These are phyloP conservation scores for Gymnocypris eckloni DNA, from an alignment of 2,797 vertebrate species.

Conservation along the genomic window DNA sequence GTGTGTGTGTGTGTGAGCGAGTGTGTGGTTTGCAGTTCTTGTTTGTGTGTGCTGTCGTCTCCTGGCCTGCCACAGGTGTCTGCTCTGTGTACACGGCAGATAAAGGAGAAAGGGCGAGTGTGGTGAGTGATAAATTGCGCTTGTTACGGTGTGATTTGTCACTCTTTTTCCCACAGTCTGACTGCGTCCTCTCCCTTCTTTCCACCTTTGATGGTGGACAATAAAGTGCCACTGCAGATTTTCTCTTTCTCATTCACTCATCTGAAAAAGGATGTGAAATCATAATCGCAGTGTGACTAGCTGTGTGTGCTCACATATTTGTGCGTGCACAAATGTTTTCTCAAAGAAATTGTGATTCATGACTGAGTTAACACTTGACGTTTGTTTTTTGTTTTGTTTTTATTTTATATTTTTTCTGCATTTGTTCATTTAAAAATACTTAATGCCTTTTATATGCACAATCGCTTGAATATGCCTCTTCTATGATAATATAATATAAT, in stretches of 20 bases:
- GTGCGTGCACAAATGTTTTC: background rate
- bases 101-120: constrained; percentile 49
- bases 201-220: constrained; percentile 45
- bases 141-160: constrained; percentile 58
- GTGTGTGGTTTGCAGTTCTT: constrained; percentile 1
- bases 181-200: constrained; percentile 45
- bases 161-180: constrained; percentile 50
- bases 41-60: constrained; percentile 19
- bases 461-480: background rate
- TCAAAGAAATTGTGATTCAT: background rate
- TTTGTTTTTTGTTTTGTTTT: no score
- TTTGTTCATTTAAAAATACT: background rate
- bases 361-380: background rate
- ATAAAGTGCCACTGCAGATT: constrained; percentile 41
- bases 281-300: constrained; percentile 36
- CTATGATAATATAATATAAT: background rate
- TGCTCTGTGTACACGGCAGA: constrained; percentile 41
- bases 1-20: background rate
- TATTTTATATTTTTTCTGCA: background rate
- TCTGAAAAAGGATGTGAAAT: constrained; percentile 43
- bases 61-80: constrained; percentile 47
- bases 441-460: background rate
- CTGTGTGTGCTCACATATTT: background rate
- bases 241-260: background rate
- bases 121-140: constrained; percentile 57